Base-by-base conservation (phyloP, 2,113 vertebrate genomes). In the Geothlypis trichas region DNA sequence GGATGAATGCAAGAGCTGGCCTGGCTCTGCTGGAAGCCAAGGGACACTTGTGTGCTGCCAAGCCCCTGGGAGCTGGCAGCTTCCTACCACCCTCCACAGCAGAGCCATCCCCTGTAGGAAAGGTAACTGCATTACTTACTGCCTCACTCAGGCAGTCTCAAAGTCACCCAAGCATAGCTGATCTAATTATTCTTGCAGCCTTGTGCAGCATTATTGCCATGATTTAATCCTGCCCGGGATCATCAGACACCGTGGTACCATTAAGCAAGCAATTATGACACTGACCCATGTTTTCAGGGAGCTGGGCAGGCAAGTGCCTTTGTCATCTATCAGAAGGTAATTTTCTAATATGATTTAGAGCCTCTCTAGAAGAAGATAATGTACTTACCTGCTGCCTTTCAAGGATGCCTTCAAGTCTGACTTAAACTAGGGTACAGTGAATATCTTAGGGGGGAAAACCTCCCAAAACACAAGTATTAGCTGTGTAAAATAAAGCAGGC, bases 221-320 rank as follows among this genome's bases (percentile, higher is more conserved):
- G 84, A 96, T 95, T 95, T 85, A 92, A 96, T 96, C 84, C 62
- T 9, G 5, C 47, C 94, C 4, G 26, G 88, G 71, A 82, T 89
- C 89, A 93, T 89, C 46, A 94, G 89, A 79, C 41, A 37, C 73
- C 19, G 1, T 1, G 10, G 61, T 78, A 57, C 57, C 1, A 0
- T 41, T 27, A 87, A 84, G 58, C 14, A 75, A 75, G 85, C 69
- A 86, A 81, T 93, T 78, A 90, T 35, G 14, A 81, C 58, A 5
- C 58, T 65, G 88, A 88, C 67, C 82, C 55, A 3, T 5, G 80
- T 92, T 78, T 78, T 57, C 69, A 63, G 71, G 61, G 57, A 76
- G 37, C 13, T 24, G 59, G 44, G 65, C 69, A 78, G 47, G 68
- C 55, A 90, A 95, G 16, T 19, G 55, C 61, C 68, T 88, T 75